Conservation (phyloP, 2,113 vertebrate species). For the Osmerus mordax region DNA sequence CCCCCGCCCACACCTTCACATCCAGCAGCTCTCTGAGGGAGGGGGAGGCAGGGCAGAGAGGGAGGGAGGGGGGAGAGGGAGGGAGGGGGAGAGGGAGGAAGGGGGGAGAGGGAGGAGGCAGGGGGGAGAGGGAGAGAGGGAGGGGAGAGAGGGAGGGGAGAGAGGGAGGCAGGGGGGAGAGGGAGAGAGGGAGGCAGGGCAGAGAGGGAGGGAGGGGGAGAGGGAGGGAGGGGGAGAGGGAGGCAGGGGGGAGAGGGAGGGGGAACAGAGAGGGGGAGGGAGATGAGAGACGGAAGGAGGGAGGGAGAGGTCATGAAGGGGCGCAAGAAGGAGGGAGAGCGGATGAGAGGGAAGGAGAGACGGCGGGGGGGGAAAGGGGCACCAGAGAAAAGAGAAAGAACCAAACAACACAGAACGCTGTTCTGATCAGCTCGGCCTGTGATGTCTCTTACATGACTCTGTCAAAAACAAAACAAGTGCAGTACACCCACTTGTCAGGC, state of each 20-base stretch:
- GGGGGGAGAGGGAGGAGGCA: background rate
- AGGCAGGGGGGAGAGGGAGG: background rate
- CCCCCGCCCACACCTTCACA: constrained; percentile 54
- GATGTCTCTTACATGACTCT: too few species aligned
- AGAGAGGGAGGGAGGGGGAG: too few species aligned
- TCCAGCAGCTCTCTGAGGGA: constrained; percentile 58
- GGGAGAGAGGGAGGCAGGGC: background rate
- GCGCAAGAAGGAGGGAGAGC: too few species aligned
- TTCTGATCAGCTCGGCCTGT: too few species aligned
- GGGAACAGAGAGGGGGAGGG: background rate
- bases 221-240: too few species aligned
- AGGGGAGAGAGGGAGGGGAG: background rate
- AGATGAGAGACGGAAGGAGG: background rate
- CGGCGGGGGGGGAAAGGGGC: too few species aligned
- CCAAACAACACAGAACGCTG: too few species aligned
- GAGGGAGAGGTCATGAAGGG: background rate
- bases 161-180: background rate
- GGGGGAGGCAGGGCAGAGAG: background rate
- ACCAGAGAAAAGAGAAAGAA: too few species aligned
- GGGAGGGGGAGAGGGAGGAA: background rate
- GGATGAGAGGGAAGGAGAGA: too few species aligned
- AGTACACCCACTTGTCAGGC: constrained; percentile 58
- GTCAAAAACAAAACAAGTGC: too few species aligned
- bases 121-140: background rate
- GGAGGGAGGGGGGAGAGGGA: background rate